phyloP scores from a whole-genome alignment of 1,140 invertebrate species.

The Drosophila guanche region DNA sequence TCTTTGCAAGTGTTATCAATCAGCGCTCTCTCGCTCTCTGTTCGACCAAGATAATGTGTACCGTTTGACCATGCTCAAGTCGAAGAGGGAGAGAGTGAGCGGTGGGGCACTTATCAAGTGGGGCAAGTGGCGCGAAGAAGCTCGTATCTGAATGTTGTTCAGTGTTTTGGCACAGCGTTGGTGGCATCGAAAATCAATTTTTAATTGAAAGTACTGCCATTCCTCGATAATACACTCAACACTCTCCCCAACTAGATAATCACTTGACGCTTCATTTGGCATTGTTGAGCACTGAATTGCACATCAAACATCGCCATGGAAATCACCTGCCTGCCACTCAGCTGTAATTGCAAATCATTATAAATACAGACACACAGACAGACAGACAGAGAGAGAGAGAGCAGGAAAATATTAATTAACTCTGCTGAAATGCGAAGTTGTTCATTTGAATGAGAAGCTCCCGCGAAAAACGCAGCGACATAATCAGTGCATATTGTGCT shows the following conservation, averaged over 20 bases:
- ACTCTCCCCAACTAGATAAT: not conserved
- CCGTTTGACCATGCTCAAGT: slow-evolving; percentile 48
- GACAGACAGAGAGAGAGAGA: not conserved
- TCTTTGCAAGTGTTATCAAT: slow-evolving; percentile 72
- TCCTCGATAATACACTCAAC: slow-evolving; percentile 7
- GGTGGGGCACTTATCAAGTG: slow-evolving; percentile 59
- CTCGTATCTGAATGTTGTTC: slow-evolving; percentile 46
- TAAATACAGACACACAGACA: slow-evolving; percentile 7
- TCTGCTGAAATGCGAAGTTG: slow-evolving; percentile 59
- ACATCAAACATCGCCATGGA: slow-evolving; percentile 10
- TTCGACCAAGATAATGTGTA: slow-evolving; percentile 51
- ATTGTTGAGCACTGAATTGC: slow-evolving; percentile 13
- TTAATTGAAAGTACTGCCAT: not conserved
- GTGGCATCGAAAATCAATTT: not conserved
- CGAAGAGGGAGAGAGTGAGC: not conserved
- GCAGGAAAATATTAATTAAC: slow-evolving; percentile 67
- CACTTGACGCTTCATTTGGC: slow-evolving; percentile 18
- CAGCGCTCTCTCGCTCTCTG: slow-evolving; percentile 24
- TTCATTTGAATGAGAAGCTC: slow-evolving; percentile 44
- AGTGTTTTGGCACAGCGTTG: slow-evolving; percentile 34
- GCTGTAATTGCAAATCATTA: slow-evolving; percentile 17
- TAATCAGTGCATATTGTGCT: slow-evolving; percentile 70
- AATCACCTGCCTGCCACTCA: slow-evolving; percentile 13
- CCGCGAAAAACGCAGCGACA: not conserved
- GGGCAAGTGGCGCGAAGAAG: slow-evolving; percentile 43